Evolutionary conservation across 2,888 invertebrate species (phyloP).

Genomic region (Odontocerum albicorne): DNA sequence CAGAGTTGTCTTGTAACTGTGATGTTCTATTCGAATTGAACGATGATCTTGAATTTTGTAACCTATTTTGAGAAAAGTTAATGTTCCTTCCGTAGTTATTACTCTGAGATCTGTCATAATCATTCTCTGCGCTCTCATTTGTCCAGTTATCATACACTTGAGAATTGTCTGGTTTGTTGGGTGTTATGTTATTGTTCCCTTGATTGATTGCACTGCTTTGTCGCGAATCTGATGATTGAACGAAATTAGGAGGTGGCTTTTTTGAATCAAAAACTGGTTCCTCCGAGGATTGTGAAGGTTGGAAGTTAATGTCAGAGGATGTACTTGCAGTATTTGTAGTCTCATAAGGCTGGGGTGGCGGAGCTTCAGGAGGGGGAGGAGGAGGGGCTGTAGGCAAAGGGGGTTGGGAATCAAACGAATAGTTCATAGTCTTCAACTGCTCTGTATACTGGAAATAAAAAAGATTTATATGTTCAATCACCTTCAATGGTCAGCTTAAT

Average conservation of each 20-base stretch:
- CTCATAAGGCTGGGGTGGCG: conserved; percentile 41
- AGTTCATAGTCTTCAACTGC: conserved; percentile 49
- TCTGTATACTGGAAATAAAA: conserved; percentile 48
- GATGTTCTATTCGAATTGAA: conserved; percentile 5
- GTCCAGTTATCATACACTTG: too few species aligned
- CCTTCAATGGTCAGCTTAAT: too few species aligned
- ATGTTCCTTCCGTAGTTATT: background rate
- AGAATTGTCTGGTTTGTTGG: background rate
- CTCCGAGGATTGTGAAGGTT: background rate
- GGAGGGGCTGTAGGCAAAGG: conserved; percentile 40
- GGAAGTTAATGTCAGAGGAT: background rate
- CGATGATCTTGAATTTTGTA: conserved; percentile 33
- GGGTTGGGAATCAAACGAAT: conserved; percentile 42
- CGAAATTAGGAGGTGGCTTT: background rate
- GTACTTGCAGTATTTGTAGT: background rate
- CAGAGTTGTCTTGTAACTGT: conserved; percentile 6
- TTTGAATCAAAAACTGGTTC: background rate
- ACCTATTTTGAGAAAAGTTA: conserved; percentile 1
- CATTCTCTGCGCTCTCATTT: too few species aligned
- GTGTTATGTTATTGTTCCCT: conserved; percentile 1
- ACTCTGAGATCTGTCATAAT: too few species aligned
- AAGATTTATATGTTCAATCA: conserved; percentile 43
- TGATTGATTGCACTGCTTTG: background rate
- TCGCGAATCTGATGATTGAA: background rate
- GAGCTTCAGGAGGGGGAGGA: conserved; percentile 43